These are phyloP conservation scores for Sebastes fasciatus DNA, from an alignment of 2,113 vertebrate species.

Conservation along the genomic window DNA sequence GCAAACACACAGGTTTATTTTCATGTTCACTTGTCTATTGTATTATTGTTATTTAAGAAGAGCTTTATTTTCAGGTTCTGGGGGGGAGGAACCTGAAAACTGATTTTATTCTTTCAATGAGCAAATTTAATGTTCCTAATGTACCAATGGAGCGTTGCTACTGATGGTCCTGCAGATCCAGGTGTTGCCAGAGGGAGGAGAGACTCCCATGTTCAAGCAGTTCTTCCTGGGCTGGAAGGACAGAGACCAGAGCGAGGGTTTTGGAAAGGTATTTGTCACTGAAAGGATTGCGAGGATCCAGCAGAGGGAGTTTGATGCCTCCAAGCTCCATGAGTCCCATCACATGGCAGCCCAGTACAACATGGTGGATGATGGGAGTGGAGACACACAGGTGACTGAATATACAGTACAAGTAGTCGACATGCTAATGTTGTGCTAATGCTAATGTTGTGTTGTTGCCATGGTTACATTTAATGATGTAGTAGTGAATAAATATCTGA, in stretches of 20 bases:
- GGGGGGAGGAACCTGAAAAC: background rate
- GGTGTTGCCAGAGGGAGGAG: conserved; percentile 92
- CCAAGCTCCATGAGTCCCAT: conserved; percentile 88
- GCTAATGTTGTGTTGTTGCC: background rate
- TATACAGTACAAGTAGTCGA: too few relatives aligned
- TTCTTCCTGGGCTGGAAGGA: conserved; percentile 93
- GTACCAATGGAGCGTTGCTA: background rate
- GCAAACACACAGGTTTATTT: conserved; percentile 88
- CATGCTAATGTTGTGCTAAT: too few relatives aligned
- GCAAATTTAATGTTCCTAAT: background rate
- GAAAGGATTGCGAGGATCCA: conserved; percentile 90
- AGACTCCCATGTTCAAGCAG: conserved; percentile 93
- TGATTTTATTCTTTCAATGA: background rate
- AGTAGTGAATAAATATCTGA: background rate
- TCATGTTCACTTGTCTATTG: background rate
- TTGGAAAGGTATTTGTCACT: conserved; percentile 89
- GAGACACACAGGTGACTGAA: conserved; percentile 87
- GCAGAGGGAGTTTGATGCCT: conserved; percentile 90
- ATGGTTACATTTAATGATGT: background rate
- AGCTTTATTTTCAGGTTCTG: background rate
- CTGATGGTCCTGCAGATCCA: conserved; percentile 87
- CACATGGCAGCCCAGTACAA: conserved; percentile 93
- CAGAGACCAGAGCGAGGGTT: conserved; percentile 89
- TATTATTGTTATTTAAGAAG: background rate
- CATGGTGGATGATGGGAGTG: conserved; percentile 92